Base-by-base conservation (phyloP, 2,113 vertebrate genomes). In the Nothocercus nigrocapillus region DNA sequence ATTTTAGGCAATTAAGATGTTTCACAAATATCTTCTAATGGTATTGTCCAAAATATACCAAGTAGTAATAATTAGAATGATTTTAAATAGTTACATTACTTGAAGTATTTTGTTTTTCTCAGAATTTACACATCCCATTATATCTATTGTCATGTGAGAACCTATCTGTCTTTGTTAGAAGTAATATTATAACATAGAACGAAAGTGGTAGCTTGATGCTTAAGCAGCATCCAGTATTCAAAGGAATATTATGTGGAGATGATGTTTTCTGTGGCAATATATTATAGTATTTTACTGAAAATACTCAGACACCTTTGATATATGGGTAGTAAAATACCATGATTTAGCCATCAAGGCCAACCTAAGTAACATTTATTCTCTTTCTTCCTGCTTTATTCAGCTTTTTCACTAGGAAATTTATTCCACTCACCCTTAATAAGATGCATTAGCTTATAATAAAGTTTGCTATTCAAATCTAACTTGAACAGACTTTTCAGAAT, bases 381-480 rank as follows among this genome's bases (percentile, higher is more conserved):
- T 21, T 54, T 86, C 42, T 6, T 6, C 21, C 47, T 63, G 21
- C 11, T 82, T 49, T 66, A 56, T 82, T 85, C 62, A 82, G 32
- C 30, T 82, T 94, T 36, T 95, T 87, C 12, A 1, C 64, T 58
- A 74, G 67, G 58, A 69, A 96, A 87, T 93, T 38, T 67, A 68
- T 91, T 89, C 70, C 17, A 25, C 84, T 95, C 45, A 21, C 73
- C 44, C n/a, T 95, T 74, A 80, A 40, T 2, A 25, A 82, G 42
- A 82, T 77, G 24, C 14, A 45, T 70, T 89, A 85, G 25, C 70
- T 94, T 82, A 66, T n/a, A 82, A 77, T 56, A 87, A 87, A 92
- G 25, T 49, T 38, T 66, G 59, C 82, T 62, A 36, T 87, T 89
- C 58, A 89, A 79, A 82, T 66, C 30, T 93, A 44, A 88, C 75